These are phyloP conservation scores for Exocentrus adspersus DNA, from an alignment of 2,888 invertebrate genomes.

Conservation along the genomic window DNA sequence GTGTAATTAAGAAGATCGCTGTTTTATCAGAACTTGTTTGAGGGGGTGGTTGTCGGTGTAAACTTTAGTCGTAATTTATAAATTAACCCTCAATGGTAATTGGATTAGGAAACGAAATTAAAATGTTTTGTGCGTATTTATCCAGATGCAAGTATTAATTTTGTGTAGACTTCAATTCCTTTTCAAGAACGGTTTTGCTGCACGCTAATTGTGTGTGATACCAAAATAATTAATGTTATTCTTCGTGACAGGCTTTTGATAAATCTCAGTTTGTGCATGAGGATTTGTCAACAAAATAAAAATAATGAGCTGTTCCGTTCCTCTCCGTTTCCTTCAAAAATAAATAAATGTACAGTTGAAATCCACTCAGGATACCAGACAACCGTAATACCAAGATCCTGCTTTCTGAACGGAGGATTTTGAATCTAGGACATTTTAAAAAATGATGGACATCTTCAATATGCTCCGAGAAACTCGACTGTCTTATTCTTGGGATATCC, in stretches of 20 bases:
- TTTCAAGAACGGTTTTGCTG: not conserved
- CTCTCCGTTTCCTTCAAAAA: constrained; percentile 9
- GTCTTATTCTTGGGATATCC: constrained; percentile 7
- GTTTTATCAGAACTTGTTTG: not conserved
- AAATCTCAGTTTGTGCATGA: constrained; percentile 5
- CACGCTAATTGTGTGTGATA: not conserved
- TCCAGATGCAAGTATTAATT: no score
- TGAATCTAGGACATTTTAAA: constrained; percentile 23
- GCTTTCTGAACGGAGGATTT: constrained; percentile 16
- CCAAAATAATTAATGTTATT: not conserved
- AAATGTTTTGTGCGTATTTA: not conserved
- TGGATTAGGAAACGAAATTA: not conserved
- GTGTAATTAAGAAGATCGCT: not conserved
- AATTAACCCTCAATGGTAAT: not conserved
- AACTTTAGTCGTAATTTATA: not conserved
- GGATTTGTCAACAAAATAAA: constrained; percentile 22
- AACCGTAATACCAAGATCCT: constrained; percentile 16
- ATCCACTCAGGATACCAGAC: constrained; percentile 22
- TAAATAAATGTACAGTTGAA: constrained; percentile 14
- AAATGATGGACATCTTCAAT: constrained; percentile 21
- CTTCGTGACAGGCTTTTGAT: not conserved
- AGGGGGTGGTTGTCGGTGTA: not conserved
- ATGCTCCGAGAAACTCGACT: constrained; percentile 6
- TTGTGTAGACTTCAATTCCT: no score
- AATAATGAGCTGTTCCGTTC: constrained; percentile 1